phyloP scores from a whole-genome alignment of 2,888 invertebrate species.

The Tetanocera ferruginea region DNA sequence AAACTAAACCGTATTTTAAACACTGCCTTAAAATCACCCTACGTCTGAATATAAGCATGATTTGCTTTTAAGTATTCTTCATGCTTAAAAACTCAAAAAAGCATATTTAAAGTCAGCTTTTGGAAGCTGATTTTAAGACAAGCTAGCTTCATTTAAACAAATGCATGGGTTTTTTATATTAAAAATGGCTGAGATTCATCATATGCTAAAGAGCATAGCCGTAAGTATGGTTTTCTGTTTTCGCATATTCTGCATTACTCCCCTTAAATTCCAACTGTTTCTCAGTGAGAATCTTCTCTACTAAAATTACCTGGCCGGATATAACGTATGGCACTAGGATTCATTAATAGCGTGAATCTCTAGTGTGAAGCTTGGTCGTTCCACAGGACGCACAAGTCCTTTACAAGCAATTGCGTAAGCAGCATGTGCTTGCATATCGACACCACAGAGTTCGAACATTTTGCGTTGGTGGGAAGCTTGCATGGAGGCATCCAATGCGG shows the following conservation, averaged over 20 bases:
- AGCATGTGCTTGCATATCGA: slow-evolving; percentile 87
- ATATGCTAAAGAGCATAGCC: no score
- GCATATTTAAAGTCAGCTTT: no score
- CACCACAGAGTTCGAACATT: slow-evolving; percentile 85
- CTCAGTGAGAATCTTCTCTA: slow-evolving; percentile 81
- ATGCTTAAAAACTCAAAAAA: no score
- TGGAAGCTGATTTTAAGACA: no score
- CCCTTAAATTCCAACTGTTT: slow-evolving; percentile 84
- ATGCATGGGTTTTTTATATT: no score
- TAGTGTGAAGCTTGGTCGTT: slow-evolving; percentile 86
- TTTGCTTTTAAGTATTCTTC: no score
- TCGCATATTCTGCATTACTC: slow-evolving; percentile 78
- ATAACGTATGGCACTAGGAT: slow-evolving; percentile 83
- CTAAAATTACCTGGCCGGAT: slow-evolving; percentile 87
- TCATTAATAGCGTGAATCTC: slow-evolving; percentile 92
- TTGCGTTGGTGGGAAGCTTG: slow-evolving; percentile 89
- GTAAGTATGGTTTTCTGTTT: slow-evolving; percentile 72
- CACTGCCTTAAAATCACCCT: no score
- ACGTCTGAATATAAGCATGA: no score
- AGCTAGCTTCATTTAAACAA: no score
- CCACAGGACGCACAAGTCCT: slow-evolving; percentile 84
- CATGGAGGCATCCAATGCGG: slow-evolving; percentile 81
- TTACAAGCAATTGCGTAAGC: slow-evolving; percentile 89
- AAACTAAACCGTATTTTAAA: no score
- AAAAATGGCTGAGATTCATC: no score